Conservation (phyloP, 2,888 invertebrate genomes). For the Hecatera dysodea region DNA sequence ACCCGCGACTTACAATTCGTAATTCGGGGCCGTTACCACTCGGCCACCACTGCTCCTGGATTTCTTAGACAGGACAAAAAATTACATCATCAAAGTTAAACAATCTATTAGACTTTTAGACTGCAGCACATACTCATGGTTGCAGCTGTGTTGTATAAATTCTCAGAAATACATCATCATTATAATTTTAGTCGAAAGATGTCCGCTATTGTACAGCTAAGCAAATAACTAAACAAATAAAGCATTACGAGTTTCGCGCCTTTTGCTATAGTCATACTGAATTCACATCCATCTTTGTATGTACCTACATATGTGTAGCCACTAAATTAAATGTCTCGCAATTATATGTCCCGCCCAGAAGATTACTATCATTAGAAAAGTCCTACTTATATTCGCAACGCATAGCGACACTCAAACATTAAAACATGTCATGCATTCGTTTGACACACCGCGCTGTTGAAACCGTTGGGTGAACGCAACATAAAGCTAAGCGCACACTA, state of each 20-base stretch:
- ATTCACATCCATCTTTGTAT: not conserved
- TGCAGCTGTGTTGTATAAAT: too few species aligned
- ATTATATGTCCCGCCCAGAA: conserved; percentile 23
- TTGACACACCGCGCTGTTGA: conserved; percentile 28
- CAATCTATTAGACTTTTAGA: not conserved
- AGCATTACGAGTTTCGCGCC: too few species aligned
- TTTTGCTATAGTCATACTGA: not conserved
- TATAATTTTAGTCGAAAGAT: too few species aligned
- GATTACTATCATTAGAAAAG: conserved; percentile 27
- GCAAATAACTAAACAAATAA: too few species aligned
- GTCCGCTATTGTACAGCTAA: too few species aligned
- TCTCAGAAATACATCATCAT: too few species aligned
- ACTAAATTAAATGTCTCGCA: not conserved
- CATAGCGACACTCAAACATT: conserved; percentile 35
- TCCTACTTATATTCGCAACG: conserved; percentile 17
- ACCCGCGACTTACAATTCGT: too few species aligned
- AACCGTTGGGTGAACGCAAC: conserved; percentile 14
- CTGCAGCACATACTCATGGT: not conserved
- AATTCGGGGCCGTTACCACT: too few species aligned
- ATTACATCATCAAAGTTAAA: not conserved
- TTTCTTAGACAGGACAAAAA: not conserved
- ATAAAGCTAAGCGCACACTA: not conserved
- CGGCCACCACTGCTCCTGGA: too few species aligned
- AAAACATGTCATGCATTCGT: conserved; percentile 38
- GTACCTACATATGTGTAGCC: too few species aligned